A percentile compares a stretch with the other conserved stretches of the same genome.
Evolutionary conservation across 2,888 invertebrate species (phyloP).

Genomic region (Ptychoptera albimana): DNA sequence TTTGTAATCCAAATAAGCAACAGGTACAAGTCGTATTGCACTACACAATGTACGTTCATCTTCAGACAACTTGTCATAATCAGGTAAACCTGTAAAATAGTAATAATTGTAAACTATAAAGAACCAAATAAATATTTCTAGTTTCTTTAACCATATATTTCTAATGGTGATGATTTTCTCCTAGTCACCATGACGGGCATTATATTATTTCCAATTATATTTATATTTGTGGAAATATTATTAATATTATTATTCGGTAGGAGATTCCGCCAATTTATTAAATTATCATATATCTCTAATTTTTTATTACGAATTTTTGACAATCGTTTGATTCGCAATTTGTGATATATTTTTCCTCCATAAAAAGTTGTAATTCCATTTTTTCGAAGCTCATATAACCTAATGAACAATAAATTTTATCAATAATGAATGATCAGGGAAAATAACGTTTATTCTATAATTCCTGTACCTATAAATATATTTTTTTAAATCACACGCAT

Average conservation of each 20-base stretch:
- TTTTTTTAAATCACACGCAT: slow-evolving; percentile 50
- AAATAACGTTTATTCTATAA: background rate
- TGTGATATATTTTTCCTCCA: slow-evolving; percentile 46
- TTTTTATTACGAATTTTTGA: slow-evolving; percentile 18
- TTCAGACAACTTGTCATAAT: slow-evolving; percentile 53
- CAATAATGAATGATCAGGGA: background rate
- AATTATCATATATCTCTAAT: slow-evolving; percentile 9
- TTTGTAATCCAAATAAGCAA: slow-evolving; percentile 64
- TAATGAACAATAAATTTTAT: slow-evolving; percentile 13
- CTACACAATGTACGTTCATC: slow-evolving; percentile 67
- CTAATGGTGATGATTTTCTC: slow-evolving; percentile 26
- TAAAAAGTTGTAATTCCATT: slow-evolving; percentile 53
- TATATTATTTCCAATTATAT: slow-evolving; percentile 5
- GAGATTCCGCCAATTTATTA: slow-evolving; percentile 18
- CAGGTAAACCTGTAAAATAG: slow-evolving; percentile 54
- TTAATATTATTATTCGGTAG: slow-evolving; percentile 24
- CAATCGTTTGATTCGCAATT: slow-evolving; percentile 38
- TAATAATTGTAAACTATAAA: slow-evolving; percentile 17
- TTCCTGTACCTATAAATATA: slow-evolving; percentile 16
- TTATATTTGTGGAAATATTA: slow-evolving; percentile 6
- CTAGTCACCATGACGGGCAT: slow-evolving; percentile 13
- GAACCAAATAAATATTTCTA: slow-evolving; percentile 1
- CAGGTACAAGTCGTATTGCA: slow-evolving; percentile 54
- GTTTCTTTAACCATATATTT: slow-evolving; percentile 25
- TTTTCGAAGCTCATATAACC: slow-evolving; percentile 46